A percentile compares a stretch with the other conserved stretches of the same genome.
Evolutionary conservation across 2,113 vertebrate species (phyloP).

Genomic region (Delphinus delphis): DNA sequence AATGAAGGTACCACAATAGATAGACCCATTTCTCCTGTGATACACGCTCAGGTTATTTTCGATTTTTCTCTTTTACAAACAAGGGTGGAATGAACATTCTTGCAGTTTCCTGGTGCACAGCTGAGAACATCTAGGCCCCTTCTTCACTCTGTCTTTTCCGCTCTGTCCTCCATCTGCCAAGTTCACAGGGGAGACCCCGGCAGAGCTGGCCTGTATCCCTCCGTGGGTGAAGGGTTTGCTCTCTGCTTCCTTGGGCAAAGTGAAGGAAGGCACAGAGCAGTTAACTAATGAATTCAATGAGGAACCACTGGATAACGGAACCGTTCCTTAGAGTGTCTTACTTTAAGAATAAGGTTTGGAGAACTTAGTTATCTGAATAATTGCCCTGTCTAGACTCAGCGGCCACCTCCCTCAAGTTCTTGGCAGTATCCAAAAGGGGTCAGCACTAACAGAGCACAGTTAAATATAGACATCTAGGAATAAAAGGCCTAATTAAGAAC

Average conservation of each 20-base stretch:
- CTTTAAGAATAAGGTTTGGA: conserved; percentile 15
- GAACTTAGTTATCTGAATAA: conserved; percentile 62
- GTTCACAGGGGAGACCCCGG: not conserved
- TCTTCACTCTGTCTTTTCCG: not conserved
- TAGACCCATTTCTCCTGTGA: not conserved
- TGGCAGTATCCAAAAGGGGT: conserved; percentile 71
- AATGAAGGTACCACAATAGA: not conserved
- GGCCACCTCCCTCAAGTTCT: conserved; percentile 55
- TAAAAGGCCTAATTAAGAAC: conserved; percentile 80
- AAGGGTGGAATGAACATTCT: not conserved
- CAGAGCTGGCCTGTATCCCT: not conserved
- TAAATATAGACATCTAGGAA: conserved; percentile 80
- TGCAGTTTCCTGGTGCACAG: not conserved
- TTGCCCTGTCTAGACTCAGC: conserved; percentile 67
- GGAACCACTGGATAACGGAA: not conserved
- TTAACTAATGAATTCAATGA: not conserved
- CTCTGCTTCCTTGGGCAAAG: not conserved
- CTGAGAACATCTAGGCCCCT: not conserved
- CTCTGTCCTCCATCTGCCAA: not conserved
- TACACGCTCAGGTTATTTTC: not conserved
- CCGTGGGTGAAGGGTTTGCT: not conserved
- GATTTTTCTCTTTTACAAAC: not conserved
- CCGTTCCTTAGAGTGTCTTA: not conserved
- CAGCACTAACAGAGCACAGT: conserved; percentile 47
- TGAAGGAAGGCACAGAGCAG: not conserved